Evolutionary conservation across 2,888 invertebrate species (phyloP).

Genomic region (Camponotus fellah): DNA sequence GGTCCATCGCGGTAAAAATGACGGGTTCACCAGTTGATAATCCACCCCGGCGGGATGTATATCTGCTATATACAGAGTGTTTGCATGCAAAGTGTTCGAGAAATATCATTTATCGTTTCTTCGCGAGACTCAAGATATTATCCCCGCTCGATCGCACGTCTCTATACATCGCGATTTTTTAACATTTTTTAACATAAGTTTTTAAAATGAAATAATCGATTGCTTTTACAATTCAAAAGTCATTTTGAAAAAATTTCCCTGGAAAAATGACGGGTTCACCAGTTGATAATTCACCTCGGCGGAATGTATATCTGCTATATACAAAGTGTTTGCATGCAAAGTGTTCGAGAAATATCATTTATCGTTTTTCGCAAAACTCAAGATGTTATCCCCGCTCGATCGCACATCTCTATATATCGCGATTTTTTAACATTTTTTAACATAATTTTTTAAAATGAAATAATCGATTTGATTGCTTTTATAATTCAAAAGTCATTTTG

Average conservation of each 20-base stretch:
- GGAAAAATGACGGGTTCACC: conserved; percentile 62
- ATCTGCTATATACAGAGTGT: conserved; percentile 25
- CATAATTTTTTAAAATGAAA: not conserved
- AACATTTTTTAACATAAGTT: not conserved
- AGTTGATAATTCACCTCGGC: conserved; percentile 48
- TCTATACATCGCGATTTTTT: not conserved
- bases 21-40: conserved; percentile 59
- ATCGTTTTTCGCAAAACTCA: not conserved
- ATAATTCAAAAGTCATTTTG: not conserved
- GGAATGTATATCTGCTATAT: conserved; percentile 1
- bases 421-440: not conserved
- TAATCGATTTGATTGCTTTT: not conserved
- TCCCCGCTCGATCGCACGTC: not conserved
- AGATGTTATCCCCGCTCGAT: not conserved
- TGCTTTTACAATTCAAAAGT: not conserved
- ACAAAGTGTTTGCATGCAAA: conserved; percentile 24
- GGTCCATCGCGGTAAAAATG: conserved; percentile 64
- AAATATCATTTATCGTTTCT: not conserved
- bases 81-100: not conserved
- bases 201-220: not conserved
- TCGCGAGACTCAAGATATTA: not conserved
- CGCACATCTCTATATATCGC: not conserved
- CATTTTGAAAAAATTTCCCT: not conserved
- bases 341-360: not conserved
- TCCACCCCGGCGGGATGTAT: conserved; percentile 45